These are phyloP conservation scores for Hylomyscus alleni DNA, from an alignment of 2,797 vertebrate species.

Conservation along the genomic window DNA sequence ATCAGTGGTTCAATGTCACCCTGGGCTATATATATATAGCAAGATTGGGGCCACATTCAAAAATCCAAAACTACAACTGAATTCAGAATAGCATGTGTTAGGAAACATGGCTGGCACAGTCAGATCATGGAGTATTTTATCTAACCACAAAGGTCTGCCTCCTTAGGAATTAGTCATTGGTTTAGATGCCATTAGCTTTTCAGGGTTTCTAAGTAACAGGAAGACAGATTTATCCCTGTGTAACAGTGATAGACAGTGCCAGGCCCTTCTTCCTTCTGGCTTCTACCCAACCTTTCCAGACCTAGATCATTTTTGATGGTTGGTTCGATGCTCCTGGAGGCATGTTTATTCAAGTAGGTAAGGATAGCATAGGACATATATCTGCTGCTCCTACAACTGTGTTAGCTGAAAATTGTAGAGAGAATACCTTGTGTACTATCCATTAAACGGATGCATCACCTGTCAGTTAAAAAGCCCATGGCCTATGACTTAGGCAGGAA, in stretches of 20 bases:
- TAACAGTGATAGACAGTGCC: neutral
- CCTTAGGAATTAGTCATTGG: neutral
- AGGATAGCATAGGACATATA: neutral
- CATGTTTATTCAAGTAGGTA: conserved; percentile 6
- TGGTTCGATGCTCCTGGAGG: neutral
- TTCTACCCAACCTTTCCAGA: conserved; percentile 14
- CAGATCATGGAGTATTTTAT: neutral
- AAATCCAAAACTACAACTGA: neutral
- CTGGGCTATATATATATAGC: neutral
- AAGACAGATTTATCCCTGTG: neutral
- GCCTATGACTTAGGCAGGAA: neutral
- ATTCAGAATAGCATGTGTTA: conserved; percentile 5
- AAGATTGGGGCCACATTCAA: neutral
- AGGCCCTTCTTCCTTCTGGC: neutral
- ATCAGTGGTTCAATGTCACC: neutral
- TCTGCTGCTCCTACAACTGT: neutral
- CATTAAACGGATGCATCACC: neutral
- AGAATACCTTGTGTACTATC: neutral
- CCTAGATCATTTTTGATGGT: neutral
- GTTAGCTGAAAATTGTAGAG: neutral
- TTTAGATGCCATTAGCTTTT: neutral
- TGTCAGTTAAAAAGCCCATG: neutral
- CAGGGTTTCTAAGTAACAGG: conserved; percentile 11
- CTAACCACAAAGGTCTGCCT: neutral
- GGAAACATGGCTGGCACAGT: conserved; percentile 11